Evolutionary conservation across 2,797 vertebrate genomes (phyloP).

Genomic region (Tragelaphus eurycerus): DNA sequence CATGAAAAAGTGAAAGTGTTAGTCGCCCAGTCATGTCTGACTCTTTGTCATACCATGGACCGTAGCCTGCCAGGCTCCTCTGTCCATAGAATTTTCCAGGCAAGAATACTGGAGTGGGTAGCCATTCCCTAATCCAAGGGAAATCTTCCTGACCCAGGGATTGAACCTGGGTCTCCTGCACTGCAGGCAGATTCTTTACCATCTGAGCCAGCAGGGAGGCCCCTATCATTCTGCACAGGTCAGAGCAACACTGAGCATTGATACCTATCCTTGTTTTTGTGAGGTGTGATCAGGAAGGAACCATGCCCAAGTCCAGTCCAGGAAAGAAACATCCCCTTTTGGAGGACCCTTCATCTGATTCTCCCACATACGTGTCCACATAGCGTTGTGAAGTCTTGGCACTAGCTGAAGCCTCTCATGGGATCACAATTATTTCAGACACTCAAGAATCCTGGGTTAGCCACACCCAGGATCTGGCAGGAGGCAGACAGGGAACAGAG

Average conservation of each 20-base stretch:
- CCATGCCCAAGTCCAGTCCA: not conserved
- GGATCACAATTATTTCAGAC: not conserved
- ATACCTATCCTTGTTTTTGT: not conserved
- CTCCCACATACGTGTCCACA: not conserved
- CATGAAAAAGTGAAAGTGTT: not conserved
- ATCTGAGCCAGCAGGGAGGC: not conserved
- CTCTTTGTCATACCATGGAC: not conserved
- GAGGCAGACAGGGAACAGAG: not conserved
- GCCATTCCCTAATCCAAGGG: not conserved
- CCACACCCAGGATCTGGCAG: not conserved
- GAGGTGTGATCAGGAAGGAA: not conserved
- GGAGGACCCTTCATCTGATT: not conserved
- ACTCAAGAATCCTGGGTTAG: not conserved
- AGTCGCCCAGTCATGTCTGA: not conserved
- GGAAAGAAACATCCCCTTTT: not conserved
- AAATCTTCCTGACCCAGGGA: not conserved
- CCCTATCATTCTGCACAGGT: not conserved
- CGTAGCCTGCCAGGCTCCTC: not conserved
- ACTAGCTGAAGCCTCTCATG: not conserved
- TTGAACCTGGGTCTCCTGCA: not conserved
- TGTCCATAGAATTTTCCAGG: not conserved
- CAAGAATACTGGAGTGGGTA: not conserved
- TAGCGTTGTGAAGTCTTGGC: not conserved
- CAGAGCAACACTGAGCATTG: not conserved
- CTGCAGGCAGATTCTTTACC: not conserved